Percentiles rank a stretch among this genome's conserved stretches.
Conservation (phyloP, 2,113 vertebrate genomes). For the Rhea pennata region DNA sequence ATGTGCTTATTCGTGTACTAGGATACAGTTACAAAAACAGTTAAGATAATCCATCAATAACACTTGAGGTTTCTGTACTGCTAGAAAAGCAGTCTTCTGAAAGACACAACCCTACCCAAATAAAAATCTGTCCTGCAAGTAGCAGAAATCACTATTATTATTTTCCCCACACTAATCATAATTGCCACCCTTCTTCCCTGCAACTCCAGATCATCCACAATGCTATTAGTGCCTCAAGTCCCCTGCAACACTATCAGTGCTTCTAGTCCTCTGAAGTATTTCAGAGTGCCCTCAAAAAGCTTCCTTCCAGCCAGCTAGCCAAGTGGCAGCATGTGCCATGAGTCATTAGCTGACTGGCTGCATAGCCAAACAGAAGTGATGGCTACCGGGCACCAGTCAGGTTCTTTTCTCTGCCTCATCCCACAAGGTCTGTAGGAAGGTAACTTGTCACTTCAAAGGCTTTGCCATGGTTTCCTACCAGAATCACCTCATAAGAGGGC, state of each 20-base stretch:
- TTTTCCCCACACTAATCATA: rapidly evolving
- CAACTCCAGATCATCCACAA: neutral
- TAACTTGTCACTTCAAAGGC: neutral
- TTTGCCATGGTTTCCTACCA: neutral
- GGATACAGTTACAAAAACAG: neutral
- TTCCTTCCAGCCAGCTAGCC: neutral
- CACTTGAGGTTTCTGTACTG: neutral
- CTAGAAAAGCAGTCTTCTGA: rapidly evolving
- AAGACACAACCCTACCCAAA: neutral
- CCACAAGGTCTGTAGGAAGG: neutral
- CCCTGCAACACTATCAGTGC: rapidly evolving
- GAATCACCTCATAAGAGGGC: neutral
- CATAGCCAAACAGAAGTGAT: rapidly evolving
- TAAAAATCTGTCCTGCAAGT: rapidly evolving
- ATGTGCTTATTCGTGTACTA: too few relatives aligned
- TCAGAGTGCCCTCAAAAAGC: rapidly evolving
- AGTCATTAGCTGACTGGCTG: rapidly evolving
- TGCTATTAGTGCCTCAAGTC: rapidly evolving
- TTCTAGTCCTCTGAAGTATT: rapidly evolving
- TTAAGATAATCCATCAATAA: too few relatives aligned
- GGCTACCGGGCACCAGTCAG: rapidly evolving
- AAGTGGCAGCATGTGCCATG: neutral
- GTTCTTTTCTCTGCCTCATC: neutral
- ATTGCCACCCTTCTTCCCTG: neutral
- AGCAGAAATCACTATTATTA: neutral